A percentile compares a stretch with the other conserved stretches of the same genome.
Conservation (phyloP, 2,888 invertebrate species). For the Hydrotaea diabolus region DNA sequence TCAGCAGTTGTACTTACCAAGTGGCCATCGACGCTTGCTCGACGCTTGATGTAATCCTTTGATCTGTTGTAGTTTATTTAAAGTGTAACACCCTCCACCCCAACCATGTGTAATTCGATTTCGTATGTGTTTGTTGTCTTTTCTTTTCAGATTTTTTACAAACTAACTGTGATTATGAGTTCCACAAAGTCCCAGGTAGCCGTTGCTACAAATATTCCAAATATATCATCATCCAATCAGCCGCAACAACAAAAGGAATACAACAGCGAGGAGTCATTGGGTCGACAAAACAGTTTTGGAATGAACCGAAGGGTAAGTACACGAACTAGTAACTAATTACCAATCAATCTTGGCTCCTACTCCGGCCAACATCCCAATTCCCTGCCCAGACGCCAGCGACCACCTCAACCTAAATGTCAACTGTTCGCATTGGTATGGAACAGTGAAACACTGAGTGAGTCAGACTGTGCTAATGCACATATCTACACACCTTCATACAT, state of each 20-base stretch:
- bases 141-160: conserved; percentile 70
- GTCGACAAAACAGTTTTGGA: conserved; percentile 80
- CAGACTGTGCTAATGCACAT: not conserved
- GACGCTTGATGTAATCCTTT: no score
- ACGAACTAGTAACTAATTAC: not conserved
- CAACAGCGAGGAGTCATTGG: conserved; percentile 76
- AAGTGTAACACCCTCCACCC: not conserved
- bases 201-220: conserved; percentile 80
- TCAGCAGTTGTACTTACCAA: no score
- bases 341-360: not conserved
- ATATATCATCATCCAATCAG: conserved; percentile 72
- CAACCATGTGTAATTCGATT: not conserved
- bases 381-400: not conserved
- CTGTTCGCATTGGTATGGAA: not conserved
- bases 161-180: conserved; percentile 81
- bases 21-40: no score
- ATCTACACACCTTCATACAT: not conserved
- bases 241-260: conserved; percentile 74
- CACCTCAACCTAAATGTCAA: not conserved
- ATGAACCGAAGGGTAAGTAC: conserved; percentile 79
- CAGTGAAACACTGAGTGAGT: not conserved
- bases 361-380: not conserved
- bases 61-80: no score
- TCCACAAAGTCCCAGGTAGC: conserved; percentile 81
- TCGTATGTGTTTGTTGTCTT: conserved; percentile 1